phyloP scores from a whole-genome alignment of 2,888 invertebrate species.

The Tenthredo livida region DNA sequence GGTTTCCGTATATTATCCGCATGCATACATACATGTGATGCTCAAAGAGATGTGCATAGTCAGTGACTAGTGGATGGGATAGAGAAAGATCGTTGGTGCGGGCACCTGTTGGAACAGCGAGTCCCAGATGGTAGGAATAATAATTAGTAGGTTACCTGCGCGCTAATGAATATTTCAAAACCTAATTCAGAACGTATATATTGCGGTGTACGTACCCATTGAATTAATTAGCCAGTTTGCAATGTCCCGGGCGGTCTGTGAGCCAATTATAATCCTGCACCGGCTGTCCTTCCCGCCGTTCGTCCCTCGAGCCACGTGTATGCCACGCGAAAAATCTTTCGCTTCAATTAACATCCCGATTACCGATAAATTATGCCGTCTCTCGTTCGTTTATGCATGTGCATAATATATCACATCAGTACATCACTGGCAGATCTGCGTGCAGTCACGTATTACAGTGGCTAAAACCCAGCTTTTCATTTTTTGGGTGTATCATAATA shows the following conservation, averaged over 20 bases:
- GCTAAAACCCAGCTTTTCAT: too few species aligned
- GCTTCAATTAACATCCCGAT: constrained; percentile 10
- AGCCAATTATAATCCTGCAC: constrained; percentile 35
- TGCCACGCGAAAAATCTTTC: not conserved
- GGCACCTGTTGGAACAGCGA: constrained; percentile 56
- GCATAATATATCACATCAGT: not conserved
- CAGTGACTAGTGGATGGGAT: constrained; percentile 41
- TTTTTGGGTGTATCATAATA: too few species aligned
- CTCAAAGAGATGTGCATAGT: not conserved
- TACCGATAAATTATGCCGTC: constrained; percentile 3
- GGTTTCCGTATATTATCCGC: not conserved
- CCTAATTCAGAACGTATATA: constrained; percentile 40
- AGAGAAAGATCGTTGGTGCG: constrained; percentile 51
- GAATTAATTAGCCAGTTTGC: constrained; percentile 44
- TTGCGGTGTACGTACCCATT: constrained; percentile 23
- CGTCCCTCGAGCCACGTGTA: constrained; percentile 6
- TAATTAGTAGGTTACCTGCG: constrained; percentile 70
- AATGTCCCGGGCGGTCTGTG: constrained; percentile 36
- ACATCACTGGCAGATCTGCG: not conserved
- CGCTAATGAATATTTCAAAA: constrained; percentile 72
- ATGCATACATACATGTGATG: not conserved
- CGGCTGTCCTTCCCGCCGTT: not conserved
- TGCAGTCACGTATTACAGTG: not conserved
- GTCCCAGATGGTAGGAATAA: constrained; percentile 71
- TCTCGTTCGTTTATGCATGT: constrained; percentile 8